Evolutionary conservation across 2,888 invertebrate genomes (phyloP).

Genomic region (Amaurobius ferox): DNA sequence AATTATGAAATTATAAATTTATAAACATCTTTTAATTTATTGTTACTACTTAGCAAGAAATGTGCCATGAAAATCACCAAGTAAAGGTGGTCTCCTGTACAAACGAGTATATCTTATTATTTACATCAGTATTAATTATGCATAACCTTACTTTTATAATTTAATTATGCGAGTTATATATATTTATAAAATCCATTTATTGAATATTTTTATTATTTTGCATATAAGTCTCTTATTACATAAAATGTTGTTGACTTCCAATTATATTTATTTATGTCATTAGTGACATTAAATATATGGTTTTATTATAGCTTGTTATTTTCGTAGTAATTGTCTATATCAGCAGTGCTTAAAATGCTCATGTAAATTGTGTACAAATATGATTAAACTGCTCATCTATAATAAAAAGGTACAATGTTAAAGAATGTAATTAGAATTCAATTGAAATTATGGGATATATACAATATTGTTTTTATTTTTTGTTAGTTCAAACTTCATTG

Average conservation of each 20-base stretch:
- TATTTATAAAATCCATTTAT: not conserved
- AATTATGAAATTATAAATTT: too few relatives aligned
- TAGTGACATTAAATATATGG: not conserved
- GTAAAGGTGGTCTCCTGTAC: not conserved
- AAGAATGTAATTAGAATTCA: too few relatives aligned
- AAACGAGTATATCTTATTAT: not conserved
- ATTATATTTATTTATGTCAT: not conserved
- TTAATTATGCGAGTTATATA: not conserved
- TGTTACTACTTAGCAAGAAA: not conserved
- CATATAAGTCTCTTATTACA: not conserved
- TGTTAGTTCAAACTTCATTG: too few relatives aligned
- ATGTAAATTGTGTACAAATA: not conserved
- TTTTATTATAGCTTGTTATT: too few relatives aligned
- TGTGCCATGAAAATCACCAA: conserved; percentile 14
- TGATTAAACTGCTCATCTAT: not conserved
- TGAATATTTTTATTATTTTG: not conserved
- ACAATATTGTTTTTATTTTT: too few relatives aligned
- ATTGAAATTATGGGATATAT: too few relatives aligned
- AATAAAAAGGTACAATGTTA: not conserved
- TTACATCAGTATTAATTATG: conserved; percentile 6
- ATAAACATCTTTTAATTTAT: too few relatives aligned
- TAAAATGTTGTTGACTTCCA: not conserved
- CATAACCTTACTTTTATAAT: not conserved
- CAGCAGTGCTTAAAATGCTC: not conserved
- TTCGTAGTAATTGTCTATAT: too few relatives aligned